Percentiles rank a stretch among this genome's conserved stretches.
Evolutionary conservation across 2,797 vertebrate genomes (phyloP).

Genomic region (Valencia hispanica): DNA sequence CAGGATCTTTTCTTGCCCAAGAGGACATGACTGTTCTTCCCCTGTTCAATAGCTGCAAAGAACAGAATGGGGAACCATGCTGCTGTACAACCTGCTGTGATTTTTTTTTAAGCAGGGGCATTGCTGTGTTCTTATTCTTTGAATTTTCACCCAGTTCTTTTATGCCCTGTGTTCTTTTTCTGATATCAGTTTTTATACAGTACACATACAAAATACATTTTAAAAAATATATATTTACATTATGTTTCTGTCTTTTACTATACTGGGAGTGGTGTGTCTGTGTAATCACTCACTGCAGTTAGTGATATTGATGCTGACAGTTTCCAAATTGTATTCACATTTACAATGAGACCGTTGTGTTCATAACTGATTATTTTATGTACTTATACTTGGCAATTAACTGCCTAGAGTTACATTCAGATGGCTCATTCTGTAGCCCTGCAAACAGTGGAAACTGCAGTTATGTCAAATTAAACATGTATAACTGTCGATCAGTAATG

Average conservation of each 20-base stretch:
- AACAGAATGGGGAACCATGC: slow-evolving; percentile 75
- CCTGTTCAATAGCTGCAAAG: slow-evolving; percentile 72
- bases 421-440: slow-evolving; percentile 22
- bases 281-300: slow-evolving; percentile 69
- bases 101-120: slow-evolving; percentile 68
- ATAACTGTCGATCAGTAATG: not conserved
- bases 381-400: slow-evolving; percentile 46
- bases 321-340: slow-evolving; percentile 56
- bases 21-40: slow-evolving; percentile 80
- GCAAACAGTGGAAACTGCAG: not conserved
- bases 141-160: slow-evolving; percentile 73
- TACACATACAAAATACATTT: slow-evolving; percentile 70
- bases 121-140: slow-evolving; percentile 81
- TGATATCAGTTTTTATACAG: slow-evolving; percentile 73
- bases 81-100: slow-evolving; percentile 82
- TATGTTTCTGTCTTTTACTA: slow-evolving; percentile 78
- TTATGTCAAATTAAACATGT: not conserved
- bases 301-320: slow-evolving; percentile 52
- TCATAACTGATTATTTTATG: slow-evolving; percentile 44
- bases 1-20: slow-evolving; percentile 75
- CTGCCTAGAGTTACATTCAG: slow-evolving; percentile 35
- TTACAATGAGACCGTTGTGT: slow-evolving; percentile 58
- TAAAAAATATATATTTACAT: slow-evolving; percentile 36
- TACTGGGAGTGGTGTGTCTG: slow-evolving; percentile 76
- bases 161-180: slow-evolving; percentile 61